Evolutionary conservation across 2,113 vertebrate species (phyloP), one percentile per base, ranked within the genome.

Genomic region (Callithrix jacchus): DNA sequence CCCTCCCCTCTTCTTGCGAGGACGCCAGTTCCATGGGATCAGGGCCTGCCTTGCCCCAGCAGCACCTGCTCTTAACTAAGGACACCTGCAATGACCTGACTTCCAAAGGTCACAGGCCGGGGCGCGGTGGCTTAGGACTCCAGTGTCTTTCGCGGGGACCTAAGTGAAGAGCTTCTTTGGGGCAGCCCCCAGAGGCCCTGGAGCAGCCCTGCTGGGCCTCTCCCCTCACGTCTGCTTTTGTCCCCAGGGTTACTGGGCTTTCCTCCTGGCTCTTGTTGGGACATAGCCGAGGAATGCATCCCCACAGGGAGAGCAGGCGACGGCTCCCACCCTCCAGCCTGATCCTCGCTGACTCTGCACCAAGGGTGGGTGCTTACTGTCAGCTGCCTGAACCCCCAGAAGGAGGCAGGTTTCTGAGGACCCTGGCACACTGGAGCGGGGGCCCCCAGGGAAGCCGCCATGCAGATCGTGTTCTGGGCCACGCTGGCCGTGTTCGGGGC

Each of bases 221-320:
- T n/a, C 66, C 14, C 66, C 32, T 10, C 4, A 4, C 9, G 35
- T 8, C n/a, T 35, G 45, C 45, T 27, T 40, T 8, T 27, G 64
- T 35, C 83, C 45, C 13, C 2, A 42, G 42, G 30, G 45, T n/a
- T 32, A 16, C 21, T 8, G 45, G 61, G 21, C 5, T 37, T 70
- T 10, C 83, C 83, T 49, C 64, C 27, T 64, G 13, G 21, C 16
- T n/a, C 32, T 27, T 35, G 2, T 9, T 21, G 2, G 42, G 4
- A 86, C 20, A 1, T 0, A 3, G 61, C 30, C 0, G 18, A 47
- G 40, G 30, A 32, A 66, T 20, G 14, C 5, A 16, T 25, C 66
- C 74, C n/a, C 37, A 7, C 20, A 3, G 9, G 49, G 49, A 35
- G 64, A 17, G 49, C 49, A n/a, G 64, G 2, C 1, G 37, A 3